A percentile compares a stretch with the other conserved stretches of the same genome.
phyloP scores from a whole-genome alignment of 2,113 vertebrate species.

The Kryptolebias marmoratus region DNA sequence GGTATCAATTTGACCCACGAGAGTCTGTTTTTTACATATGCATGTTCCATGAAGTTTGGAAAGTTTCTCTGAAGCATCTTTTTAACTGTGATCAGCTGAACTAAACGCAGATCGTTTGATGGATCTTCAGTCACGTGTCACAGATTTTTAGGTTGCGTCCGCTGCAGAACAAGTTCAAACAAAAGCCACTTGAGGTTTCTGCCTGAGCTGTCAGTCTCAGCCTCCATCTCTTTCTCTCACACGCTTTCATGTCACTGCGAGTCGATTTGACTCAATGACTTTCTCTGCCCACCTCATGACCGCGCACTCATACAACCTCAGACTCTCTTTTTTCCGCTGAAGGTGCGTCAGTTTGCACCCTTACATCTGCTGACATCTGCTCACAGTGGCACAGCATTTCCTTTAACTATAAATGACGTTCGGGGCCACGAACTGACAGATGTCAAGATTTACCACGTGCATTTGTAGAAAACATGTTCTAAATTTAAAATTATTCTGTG shows the following conservation, averaged over 20 bases:
- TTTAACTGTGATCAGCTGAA: background rate
- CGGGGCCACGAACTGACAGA: background rate
- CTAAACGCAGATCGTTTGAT: background rate
- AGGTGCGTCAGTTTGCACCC: background rate
- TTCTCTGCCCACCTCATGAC: slow-evolving; percentile 19
- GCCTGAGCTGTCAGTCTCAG: background rate
- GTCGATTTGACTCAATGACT: slow-evolving; percentile 22
- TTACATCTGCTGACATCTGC: background rate
- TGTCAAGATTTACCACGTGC: background rate
- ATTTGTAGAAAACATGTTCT: background rate
- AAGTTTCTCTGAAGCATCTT: background rate
- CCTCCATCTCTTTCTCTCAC: slow-evolving; percentile 18
- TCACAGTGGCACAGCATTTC: background rate
- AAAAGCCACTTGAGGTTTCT: background rate
- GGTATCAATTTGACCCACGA: slow-evolving; percentile 15
- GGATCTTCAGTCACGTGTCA: background rate
- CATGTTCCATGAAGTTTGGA: background rate
- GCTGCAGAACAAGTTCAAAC: slow-evolving; percentile 18
- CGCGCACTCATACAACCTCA: slow-evolving; percentile 44
- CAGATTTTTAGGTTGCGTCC: slow-evolving; percentile 2
- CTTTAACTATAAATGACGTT: background rate
- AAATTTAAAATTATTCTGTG: no score
- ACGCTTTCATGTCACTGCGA: slow-evolving; percentile 11
- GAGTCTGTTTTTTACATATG: slow-evolving; percentile 13
- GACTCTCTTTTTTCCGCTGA: slow-evolving; percentile 4